phyloP scores from a whole-genome alignment of 2,888 invertebrate genomes.

The Troglohyphantes excavatus region DNA sequence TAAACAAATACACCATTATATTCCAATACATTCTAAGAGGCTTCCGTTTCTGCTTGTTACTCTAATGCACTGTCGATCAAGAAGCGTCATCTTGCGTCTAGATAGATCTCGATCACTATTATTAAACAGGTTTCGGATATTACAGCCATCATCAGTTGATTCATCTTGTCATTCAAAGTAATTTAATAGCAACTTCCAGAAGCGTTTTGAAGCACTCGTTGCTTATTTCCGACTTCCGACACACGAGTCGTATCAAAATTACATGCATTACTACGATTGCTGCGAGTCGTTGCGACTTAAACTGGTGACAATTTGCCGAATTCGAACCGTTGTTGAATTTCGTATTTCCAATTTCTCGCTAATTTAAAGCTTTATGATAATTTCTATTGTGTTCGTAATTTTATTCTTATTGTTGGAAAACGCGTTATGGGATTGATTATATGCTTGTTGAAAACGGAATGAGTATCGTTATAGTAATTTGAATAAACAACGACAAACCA shows the following conservation, averaged over 20 bases:
- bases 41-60: background rate
- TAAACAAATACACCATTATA: background rate
- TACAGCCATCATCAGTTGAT: background rate
- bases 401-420: background rate
- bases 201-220: background rate
- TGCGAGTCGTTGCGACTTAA: background rate
- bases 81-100: background rate
- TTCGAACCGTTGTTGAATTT: background rate
- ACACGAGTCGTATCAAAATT: conserved; percentile 7
- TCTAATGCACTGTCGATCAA: background rate
- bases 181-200: conserved; percentile 36
- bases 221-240: background rate
- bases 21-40: background rate
- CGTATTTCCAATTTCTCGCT: background rate
- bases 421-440: too few relatives aligned
- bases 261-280: conserved; percentile 8
- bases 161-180: conserved; percentile 10
- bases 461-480: too few relatives aligned
- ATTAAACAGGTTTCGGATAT: conserved; percentile 45
- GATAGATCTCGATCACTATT: conserved; percentile 14
- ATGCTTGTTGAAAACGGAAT: too few relatives aligned
- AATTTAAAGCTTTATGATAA: background rate
- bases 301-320: background rate
- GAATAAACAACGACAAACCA: too few relatives aligned
- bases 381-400: background rate